Conservation (phyloP, 53 echinoderm and acorn worm genomes). For the Echinarachnius parma region DNA sequence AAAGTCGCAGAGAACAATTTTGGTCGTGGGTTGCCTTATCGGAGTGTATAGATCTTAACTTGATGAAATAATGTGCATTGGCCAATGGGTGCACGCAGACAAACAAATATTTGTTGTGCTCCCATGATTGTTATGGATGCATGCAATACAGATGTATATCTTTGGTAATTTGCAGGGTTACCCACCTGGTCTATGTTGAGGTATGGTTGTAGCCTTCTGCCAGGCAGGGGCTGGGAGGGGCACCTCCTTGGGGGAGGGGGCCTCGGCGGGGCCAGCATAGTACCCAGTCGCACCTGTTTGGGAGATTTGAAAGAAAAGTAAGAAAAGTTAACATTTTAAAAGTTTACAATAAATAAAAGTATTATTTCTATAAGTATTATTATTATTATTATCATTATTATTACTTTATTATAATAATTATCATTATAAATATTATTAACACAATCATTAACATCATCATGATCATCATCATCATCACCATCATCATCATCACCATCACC, state of each 20-base stretch:
- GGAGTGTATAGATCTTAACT: too few relatives aligned
- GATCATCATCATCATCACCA: too few relatives aligned
- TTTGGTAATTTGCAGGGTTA: not conserved
- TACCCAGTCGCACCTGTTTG: constrained; percentile 5
- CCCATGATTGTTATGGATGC: not conserved
- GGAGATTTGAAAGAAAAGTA: not conserved
- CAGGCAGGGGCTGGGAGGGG: constrained; percentile 8
- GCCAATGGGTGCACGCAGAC: not conserved
- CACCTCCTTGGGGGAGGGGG: not conserved
- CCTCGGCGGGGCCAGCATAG: constrained; percentile 7
- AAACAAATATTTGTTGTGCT: too few relatives aligned
- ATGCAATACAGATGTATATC: not conserved
- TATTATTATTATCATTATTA: too few relatives aligned
- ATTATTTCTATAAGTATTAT: too few relatives aligned
- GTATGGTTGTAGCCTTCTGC: constrained; percentile 29
- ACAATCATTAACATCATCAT: too few relatives aligned
- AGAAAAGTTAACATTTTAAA: not conserved
- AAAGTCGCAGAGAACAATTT: too few relatives aligned
- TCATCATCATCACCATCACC: too few relatives aligned
- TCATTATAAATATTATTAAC: too few relatives aligned
- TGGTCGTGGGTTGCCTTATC: too few relatives aligned
- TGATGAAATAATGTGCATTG: not conserved
- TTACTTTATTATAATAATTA: too few relatives aligned
- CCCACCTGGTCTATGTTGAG: constrained; percentile 33
- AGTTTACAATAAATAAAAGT: not conserved